Evolutionary conservation across 2,113 vertebrate genomes (phyloP), one percentile per base, ranked within the genome.

Genomic region (Paradoxurus hermaphroditus): DNA sequence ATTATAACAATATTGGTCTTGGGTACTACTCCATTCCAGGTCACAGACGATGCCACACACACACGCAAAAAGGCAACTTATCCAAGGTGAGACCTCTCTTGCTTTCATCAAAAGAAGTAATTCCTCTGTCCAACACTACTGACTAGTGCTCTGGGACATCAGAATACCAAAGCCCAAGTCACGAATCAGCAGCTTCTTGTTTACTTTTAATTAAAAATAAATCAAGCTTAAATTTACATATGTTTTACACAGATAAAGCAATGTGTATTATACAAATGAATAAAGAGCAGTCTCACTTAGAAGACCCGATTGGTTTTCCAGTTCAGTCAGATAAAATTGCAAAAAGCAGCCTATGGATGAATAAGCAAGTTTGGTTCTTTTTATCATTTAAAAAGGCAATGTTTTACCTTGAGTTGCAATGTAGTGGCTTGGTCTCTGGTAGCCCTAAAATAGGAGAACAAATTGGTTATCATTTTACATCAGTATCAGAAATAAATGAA

Each of bases 341-440:
- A 67, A 67, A 53, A 73, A 36, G 36, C 14, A 27, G 0, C 4
- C 51, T 4, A 46, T 63, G 70, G 23, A 86, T 83, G 51, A 84
- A 89, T 34, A 90, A 62, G 4, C 77, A 90, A 27, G 46, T 34
- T 53, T 96, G 34, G 14, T 83, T 96, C 49, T 78, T 0, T 0
- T 46, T 34, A 97, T 46, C 72, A 93, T 78, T 97, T 89, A 77
- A 90, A 44, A 53, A 27, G 72, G 70, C 9, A 25, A 94, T 79
- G 53, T 79, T 95, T 99, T 99, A 99, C 99, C 99, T 99, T 99
- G 99, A 70, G 99, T 99, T 86, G 99, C 99, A 95, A 99, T 99
- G 98, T 99, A 99, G 98, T 99, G 99, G 95, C 99, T 99, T 78
- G 99, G 99, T 98, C 99, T 99, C 98, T 99, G 99, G 98, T 99